phyloP scores from a whole-genome alignment of 2,888 invertebrate species.

The Cataglyphis altisquamis region DNA sequence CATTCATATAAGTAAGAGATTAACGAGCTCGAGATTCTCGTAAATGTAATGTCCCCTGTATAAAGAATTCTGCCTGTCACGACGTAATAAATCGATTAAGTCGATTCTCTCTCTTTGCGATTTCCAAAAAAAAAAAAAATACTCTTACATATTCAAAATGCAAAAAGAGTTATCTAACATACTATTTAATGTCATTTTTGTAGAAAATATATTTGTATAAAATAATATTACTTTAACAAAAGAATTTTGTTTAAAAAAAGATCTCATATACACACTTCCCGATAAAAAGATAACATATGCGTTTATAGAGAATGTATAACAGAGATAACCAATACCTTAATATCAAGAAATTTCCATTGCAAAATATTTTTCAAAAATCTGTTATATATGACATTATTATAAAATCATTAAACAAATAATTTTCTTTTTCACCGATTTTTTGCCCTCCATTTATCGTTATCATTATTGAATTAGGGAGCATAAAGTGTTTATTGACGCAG shows the following conservation, averaged over 20 bases:
- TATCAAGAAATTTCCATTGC: neutral
- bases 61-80: neutral
- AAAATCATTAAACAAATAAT: neutral
- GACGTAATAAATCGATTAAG: neutral
- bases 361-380: neutral
- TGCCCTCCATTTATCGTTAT: neutral
- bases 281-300: neutral
- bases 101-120: neutral
- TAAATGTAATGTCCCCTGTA: slow-evolving; percentile 44
- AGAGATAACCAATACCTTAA: neutral
- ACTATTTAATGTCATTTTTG: neutral
- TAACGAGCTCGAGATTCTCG: slow-evolving; percentile 19
- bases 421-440: neutral
- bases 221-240: neutral
- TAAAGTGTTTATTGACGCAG: neutral
- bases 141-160: neutral
- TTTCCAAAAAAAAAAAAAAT: neutral
- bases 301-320: neutral
- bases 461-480: neutral
- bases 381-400: neutral
- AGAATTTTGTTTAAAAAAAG: neutral
- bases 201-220: neutral
- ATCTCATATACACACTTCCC: neutral
- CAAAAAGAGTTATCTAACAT: neutral
- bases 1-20: neutral